Percentiles rank a stretch among this genome's conserved stretches.
phyloP scores from a whole-genome alignment of 2,888 invertebrate genomes.

The Drosophila meridiana region DNA sequence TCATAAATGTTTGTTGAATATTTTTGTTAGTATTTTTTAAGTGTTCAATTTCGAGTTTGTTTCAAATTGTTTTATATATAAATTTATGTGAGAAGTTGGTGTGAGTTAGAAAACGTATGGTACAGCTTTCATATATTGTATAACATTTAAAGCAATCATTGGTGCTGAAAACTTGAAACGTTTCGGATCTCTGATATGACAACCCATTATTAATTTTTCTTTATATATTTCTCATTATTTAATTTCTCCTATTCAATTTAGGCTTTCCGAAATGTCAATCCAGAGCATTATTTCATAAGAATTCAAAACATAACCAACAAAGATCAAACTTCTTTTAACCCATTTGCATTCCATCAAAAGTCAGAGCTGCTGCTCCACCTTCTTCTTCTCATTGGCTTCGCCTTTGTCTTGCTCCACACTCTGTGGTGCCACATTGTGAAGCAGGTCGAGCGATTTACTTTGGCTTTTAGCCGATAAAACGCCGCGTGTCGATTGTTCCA shows the following conservation, averaged over 20 bases:
- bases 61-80: too few relatives aligned
- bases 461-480: conserved; percentile 37
- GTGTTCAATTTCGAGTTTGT: too few relatives aligned
- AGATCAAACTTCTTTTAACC: not conserved
- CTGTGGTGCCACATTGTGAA: conserved; percentile 17
- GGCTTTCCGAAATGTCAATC: not conserved
- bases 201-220: too few relatives aligned
- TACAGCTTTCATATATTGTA: not conserved
- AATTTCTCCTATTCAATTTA: not conserved
- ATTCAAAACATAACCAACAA: not conserved
- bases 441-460: conserved; percentile 16
- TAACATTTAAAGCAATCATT: not conserved
- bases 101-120: not conserved
- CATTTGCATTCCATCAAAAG: not conserved
- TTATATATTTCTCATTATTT: not conserved
- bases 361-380: not conserved
- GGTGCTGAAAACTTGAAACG: not conserved
- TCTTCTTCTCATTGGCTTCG: not conserved
- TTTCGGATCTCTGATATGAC: too few relatives aligned
- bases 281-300: not conserved
- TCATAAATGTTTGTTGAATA: not conserved
- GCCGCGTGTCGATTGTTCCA: conserved; percentile 43
- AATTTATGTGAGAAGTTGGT: too few relatives aligned
- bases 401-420: conserved; percentile 26
- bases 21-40: too few relatives aligned